Conservation (phyloP, 2,888 invertebrate genomes). For the Limnephilus lunatus region DNA sequence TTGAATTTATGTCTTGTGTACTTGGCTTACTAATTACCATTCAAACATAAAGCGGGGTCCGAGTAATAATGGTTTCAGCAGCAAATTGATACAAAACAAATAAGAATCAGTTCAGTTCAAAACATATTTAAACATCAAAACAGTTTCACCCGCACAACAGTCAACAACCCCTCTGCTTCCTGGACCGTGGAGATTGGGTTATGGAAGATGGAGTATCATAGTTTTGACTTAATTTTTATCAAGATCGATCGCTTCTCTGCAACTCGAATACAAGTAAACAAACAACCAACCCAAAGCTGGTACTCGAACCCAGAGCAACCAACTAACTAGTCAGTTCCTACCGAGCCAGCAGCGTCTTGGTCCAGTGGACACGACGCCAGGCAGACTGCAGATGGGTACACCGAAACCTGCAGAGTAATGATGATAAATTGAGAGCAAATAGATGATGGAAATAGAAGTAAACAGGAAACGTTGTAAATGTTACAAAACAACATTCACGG, state of each 20-base stretch:
- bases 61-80: too few species aligned
- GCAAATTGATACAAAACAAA: too few species aligned
- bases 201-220: neutral
- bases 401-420: conserved; percentile 40
- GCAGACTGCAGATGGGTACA: neutral
- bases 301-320: neutral
- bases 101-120: too few species aligned
- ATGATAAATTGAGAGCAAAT: conserved; percentile 41
- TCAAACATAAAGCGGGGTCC: too few species aligned
- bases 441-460: neutral
- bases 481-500: too few species aligned
- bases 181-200: conserved; percentile 11
- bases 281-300: neutral
- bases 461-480: neutral
- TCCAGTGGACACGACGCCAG: neutral
- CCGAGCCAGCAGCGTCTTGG: neutral
- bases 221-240: conserved; percentile 4
- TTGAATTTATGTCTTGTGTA: too few species aligned
- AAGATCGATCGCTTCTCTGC: conserved; percentile 44
- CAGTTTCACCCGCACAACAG: neutral
- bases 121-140: neutral
- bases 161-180: neutral
- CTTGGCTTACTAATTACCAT: too few species aligned
- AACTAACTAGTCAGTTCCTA: neutral
- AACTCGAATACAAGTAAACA: conserved; percentile 25